phyloP scores from a whole-genome alignment of 2,888 invertebrate species.

The Germaria angustata region DNA sequence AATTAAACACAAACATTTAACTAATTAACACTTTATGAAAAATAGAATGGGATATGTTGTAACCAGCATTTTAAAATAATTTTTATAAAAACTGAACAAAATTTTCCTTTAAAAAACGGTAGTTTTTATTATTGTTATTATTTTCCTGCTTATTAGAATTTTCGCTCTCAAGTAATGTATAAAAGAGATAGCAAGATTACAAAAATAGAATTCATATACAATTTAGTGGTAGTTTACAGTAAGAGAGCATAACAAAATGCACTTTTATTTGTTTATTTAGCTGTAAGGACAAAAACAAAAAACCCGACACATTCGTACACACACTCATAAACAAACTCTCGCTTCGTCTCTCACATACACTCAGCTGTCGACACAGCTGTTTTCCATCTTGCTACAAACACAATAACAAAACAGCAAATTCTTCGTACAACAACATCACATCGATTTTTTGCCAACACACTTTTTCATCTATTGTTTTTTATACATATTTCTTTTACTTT shows the following conservation, averaged over 20 bases:
- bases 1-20: background rate
- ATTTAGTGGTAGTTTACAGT: background rate
- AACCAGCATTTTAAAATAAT: background rate
- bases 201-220: background rate
- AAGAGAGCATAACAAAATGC: constrained; percentile 1
- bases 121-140: background rate
- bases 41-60: too few relatives aligned
- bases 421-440: constrained; percentile 47
- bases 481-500: constrained; percentile 23
- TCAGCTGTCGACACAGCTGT: constrained; percentile 58
- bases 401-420: constrained; percentile 25
- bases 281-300: constrained; percentile 13
- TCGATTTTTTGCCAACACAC: constrained; percentile 62
- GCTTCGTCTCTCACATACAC: background rate
- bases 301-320: background rate
- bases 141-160: background rate
- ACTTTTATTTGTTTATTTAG: background rate
- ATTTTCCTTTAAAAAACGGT: background rate
- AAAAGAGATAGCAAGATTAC: background rate
- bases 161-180: background rate
- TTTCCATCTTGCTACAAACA: constrained; percentile 26
- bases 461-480: constrained; percentile 31
- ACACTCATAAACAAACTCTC: constrained; percentile 1
- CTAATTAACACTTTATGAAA: background rate
- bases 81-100: background rate